These are phyloP conservation scores for Drosophila dunni DNA, from an alignment of 1,140 invertebrate genomes.

Conservation along the genomic window DNA sequence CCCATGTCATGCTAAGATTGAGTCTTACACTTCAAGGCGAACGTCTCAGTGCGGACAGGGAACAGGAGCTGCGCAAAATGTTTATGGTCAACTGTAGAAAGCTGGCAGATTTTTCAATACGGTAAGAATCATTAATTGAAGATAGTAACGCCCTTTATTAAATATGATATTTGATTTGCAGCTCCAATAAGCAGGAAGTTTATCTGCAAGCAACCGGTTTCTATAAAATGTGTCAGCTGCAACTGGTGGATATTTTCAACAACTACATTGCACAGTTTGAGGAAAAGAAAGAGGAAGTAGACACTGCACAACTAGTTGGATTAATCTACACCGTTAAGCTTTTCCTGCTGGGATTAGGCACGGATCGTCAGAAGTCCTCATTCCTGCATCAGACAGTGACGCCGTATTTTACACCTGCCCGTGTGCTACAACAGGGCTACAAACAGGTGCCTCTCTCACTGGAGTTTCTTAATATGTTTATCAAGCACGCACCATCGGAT, in stretches of 20 bases:
- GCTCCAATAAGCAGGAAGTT: constrained; percentile 74
- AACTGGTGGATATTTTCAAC: constrained; percentile 77
- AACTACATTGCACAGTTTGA: constrained; percentile 62
- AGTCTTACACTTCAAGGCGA: constrained; percentile 73
- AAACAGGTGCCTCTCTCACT: constrained; percentile 72
- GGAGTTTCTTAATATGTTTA: constrained; percentile 82
- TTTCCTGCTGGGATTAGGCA: constrained; percentile 70
- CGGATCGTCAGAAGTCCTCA: constrained; percentile 71
- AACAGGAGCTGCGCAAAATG: constrained; percentile 64
- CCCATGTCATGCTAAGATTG: constrained; percentile 76
- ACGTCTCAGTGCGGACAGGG: constrained; percentile 56
- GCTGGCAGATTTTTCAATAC: constrained; percentile 81
- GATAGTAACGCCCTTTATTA: neutral
- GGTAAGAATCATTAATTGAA: constrained; percentile 44
- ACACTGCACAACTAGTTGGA: constrained; percentile 58
- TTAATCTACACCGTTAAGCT: constrained; percentile 78
- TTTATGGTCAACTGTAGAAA: constrained; percentile 74
- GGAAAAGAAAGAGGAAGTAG: constrained; percentile 33
- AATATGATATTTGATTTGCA: constrained; percentile 10
- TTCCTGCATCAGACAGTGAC: constrained; percentile 72
- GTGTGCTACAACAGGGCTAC: constrained; percentile 70
- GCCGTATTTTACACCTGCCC: constrained; percentile 69
- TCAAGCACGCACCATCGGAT: constrained; percentile 67
- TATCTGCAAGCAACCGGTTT: constrained; percentile 80
- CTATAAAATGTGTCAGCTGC: constrained; percentile 82